Conservation (phyloP, 2,797 vertebrate species). For the Cossypha niveicapilla region DNA sequence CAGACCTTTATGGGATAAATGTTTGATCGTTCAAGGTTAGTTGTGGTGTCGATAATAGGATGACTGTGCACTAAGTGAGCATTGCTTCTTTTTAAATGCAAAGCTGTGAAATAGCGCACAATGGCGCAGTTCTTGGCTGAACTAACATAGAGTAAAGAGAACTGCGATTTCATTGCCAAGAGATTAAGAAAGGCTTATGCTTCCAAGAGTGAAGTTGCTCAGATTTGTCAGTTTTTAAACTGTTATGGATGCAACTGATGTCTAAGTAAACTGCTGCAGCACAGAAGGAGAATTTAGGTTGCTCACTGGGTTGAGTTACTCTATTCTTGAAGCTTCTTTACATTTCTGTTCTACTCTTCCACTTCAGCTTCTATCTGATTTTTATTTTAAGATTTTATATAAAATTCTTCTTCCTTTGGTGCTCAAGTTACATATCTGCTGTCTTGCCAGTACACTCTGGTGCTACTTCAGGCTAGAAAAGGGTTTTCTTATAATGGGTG, state of each 20-base stretch:
- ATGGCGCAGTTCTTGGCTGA: slow-evolving; percentile 26
- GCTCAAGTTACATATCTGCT: not conserved
- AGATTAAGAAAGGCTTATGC: slow-evolving; percentile 21
- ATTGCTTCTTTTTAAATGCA: slow-evolving; percentile 19
- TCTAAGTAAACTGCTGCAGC: slow-evolving; percentile 14
- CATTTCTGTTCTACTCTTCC: not conserved
- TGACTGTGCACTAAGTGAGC: slow-evolving; percentile 14
- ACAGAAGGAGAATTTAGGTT: not conserved
- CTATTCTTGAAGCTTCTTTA: not conserved
- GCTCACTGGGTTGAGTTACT: not conserved
- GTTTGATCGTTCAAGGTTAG: not conserved
- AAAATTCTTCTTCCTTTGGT: slow-evolving; percentile 3
- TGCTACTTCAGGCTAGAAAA: not conserved
- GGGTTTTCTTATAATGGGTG: not conserved
- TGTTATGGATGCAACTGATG: not conserved
- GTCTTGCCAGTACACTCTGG: not conserved
- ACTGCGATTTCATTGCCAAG: not conserved
- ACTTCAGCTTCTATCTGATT: not conserved
- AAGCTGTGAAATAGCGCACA: not conserved
- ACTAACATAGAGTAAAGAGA: not conserved
- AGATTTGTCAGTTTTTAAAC: slow-evolving; percentile 38
- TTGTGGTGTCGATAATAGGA: not conserved
- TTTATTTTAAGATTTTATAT: slow-evolving; percentile 23
- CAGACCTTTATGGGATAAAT: not conserved
- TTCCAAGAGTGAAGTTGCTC: slow-evolving; percentile 46